phyloP scores from a whole-genome alignment of 2,797 vertebrate genomes.

The Sebastes nivosus region DNA sequence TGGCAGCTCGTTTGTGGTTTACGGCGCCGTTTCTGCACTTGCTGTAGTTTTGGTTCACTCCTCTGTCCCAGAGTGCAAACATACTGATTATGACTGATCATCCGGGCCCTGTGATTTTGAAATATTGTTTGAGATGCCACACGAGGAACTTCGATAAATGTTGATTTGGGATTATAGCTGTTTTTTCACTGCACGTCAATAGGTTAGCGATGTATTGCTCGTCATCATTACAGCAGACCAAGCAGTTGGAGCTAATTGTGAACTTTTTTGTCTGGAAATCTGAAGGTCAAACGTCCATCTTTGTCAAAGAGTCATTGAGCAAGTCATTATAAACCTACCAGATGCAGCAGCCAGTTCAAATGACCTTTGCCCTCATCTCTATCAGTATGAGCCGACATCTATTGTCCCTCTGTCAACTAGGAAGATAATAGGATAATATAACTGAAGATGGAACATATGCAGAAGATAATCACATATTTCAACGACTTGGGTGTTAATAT shows the following conservation, averaged over 20 bases:
- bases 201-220: not conserved
- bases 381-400: not conserved
- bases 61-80: conserved; percentile 17
- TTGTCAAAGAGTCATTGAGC: not conserved
- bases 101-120: not conserved
- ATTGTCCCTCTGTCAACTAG: not conserved
- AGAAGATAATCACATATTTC: not conserved
- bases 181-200: not conserved
- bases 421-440: not conserved
- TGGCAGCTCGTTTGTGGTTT: conserved; percentile 48
- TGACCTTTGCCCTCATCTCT: not conserved
- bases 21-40: conserved; percentile 32
- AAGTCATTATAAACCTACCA: not conserved
- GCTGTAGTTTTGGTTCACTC: conserved; percentile 41
- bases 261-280: not conserved
- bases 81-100: conserved; percentile 41
- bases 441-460: not conserved
- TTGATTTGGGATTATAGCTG: conserved; percentile 1
- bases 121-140: conserved; percentile 9
- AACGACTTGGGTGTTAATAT: not conserved
- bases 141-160: not conserved
- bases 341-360: not conserved
- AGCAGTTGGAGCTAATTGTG: not conserved
- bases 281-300: not conserved
- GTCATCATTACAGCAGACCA: not conserved